Percentiles rank a stretch among this genome's conserved stretches.
Evolutionary conservation across 2,888 invertebrate genomes (phyloP).

Genomic region (Xanthostigma xanthostigma): DNA sequence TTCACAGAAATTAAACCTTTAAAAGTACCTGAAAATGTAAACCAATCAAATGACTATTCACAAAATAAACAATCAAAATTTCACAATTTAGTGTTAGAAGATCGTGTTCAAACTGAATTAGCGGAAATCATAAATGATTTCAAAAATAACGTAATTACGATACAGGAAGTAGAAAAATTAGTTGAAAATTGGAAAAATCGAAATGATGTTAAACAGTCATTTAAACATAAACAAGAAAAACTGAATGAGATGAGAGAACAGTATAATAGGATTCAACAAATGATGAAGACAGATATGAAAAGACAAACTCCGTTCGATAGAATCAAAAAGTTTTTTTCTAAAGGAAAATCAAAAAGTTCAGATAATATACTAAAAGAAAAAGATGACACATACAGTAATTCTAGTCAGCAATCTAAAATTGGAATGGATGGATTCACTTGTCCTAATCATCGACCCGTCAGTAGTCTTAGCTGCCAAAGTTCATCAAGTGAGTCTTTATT

Average conservation of each 20-base stretch:
- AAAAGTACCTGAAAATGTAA: background rate
- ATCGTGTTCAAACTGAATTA: constrained; percentile 58
- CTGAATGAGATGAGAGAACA: constrained; percentile 64
- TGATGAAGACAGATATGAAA: constrained; percentile 51
- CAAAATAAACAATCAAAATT: constrained; percentile 11
- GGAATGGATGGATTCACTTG: background rate
- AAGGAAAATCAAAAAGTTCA: constrained; percentile 38
- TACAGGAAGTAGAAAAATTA: constrained; percentile 69
- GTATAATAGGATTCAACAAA: constrained; percentile 68
- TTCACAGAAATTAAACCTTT: background rate
- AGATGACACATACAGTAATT: constrained; percentile 2
- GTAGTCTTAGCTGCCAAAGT: constrained; percentile 51
- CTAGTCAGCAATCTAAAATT: constrained; percentile 7
- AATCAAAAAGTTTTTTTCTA: constrained; percentile 57
- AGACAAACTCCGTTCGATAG: constrained; percentile 69
- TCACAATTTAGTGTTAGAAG: constrained; percentile 26
- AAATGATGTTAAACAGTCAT: constrained; percentile 73
- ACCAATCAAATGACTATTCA: constrained; percentile 15
- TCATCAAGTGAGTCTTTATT: constrained; percentile 36
- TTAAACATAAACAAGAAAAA: constrained; percentile 73
- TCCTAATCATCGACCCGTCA: constrained; percentile 39
- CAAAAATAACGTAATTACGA: constrained; percentile 75
- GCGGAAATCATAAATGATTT: constrained; percentile 79
- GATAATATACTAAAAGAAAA: constrained; percentile 9
- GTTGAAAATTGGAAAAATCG: constrained; percentile 78